phyloP scores from a whole-genome alignment of 2,888 invertebrate species.

The Salpingus planirostris region DNA sequence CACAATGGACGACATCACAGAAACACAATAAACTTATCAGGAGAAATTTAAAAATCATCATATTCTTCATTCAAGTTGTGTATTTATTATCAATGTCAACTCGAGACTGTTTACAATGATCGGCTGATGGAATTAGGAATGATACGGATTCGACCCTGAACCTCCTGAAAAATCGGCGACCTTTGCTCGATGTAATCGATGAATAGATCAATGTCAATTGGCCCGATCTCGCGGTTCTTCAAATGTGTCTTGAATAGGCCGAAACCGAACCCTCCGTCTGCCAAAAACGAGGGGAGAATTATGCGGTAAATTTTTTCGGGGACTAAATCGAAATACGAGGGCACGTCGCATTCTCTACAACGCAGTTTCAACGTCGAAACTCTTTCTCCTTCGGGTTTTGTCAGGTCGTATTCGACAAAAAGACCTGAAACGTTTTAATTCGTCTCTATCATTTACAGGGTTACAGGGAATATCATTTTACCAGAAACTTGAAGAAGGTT shows the following conservation, averaged over 20 bases:
- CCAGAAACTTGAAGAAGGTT: conserved; percentile 58
- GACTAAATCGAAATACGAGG: conserved; percentile 54
- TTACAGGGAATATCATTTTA: conserved; percentile 22
- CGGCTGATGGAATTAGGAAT: too few relatives aligned
- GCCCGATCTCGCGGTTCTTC: conserved; percentile 43
- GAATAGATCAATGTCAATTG: conserved; percentile 48
- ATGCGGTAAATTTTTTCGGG: conserved; percentile 51
- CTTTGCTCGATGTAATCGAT: conserved; percentile 45
- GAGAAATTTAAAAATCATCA: background rate
- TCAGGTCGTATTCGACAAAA: conserved; percentile 52
- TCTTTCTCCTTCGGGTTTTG: conserved; percentile 49
- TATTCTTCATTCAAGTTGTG: background rate
- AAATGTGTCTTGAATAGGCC: conserved; percentile 45
- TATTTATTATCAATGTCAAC: too few relatives aligned
- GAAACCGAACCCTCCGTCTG: conserved; percentile 65
- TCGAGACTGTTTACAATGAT: too few relatives aligned
- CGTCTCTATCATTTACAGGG: too few relatives aligned
- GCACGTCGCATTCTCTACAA: conserved; percentile 57
- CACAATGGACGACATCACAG: background rate
- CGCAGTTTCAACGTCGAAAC: conserved; percentile 49
- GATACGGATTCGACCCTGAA: conserved; percentile 49
- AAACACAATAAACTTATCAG: background rate
- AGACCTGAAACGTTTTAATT: conserved; percentile 43
- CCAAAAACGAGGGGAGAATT: conserved; percentile 52
- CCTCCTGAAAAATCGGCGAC: conserved; percentile 44